Evolutionary conservation across 2,888 invertebrate species (phyloP), one percentile per base, ranked within the genome.

Genomic region (Pyrrhia umbra): DNA sequence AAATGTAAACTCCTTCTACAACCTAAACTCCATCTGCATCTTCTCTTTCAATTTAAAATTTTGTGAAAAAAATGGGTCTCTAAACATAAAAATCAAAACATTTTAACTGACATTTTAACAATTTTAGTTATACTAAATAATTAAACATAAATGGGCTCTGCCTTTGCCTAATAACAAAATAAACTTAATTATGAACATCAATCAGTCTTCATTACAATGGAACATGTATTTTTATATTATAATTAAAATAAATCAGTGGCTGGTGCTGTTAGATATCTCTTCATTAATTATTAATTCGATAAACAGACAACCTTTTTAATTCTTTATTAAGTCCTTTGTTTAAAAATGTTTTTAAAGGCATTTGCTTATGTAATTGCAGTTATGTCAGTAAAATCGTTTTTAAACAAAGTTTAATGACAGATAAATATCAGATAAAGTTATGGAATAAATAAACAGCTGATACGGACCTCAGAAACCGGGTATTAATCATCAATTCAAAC

Each of bases 401-500:
- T 55, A 62, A 50, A 56, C 50, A 62, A 56, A 62, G 55, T 62
- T 56, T 56, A 62, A 62, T 56, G 55, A 62, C 55, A 62, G 55
- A 55, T 50, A 55, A 62, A 56, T 45, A 62, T 62, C 62, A 56
- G 62, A 62, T 62, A 56, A 62, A 62, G 62, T 62, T 62, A 56
- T 62, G 62, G 55, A 61, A 49, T 62, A 52, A 45, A 30, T 49
- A 49, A 49, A 49, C 30, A 49, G 16, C 30, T 63, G 57, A 56
- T 56, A 57, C 56, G 56, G 50, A 51, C 37, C 57, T 30, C 47
- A 34, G 34, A 49, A 30, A 49, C 20, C 34, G 34, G 56, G 57
- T 63, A 63, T 63, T 63, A 45, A 51, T 63, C 51, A 63, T 63
- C 57, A 63, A 63, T 57, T 63, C 57, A 54, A 56, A 63, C 62